A percentile compares a stretch with the other conserved stretches of the same genome.
These are phyloP conservation scores for Alcedo atthis DNA, from an alignment of 2,797 vertebrate species.

Conservation along the genomic window DNA sequence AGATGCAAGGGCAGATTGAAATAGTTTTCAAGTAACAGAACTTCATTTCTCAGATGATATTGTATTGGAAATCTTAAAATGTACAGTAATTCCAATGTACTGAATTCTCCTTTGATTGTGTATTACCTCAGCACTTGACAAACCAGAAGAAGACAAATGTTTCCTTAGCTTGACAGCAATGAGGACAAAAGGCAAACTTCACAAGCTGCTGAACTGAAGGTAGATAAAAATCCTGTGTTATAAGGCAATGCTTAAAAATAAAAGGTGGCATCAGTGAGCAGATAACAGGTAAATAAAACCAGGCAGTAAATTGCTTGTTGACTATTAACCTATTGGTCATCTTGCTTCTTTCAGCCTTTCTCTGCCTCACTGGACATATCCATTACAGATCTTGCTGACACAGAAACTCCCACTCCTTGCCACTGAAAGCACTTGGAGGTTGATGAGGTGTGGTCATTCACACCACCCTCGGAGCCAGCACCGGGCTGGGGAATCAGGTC, in stretches of 20 bases:
- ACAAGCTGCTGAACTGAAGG: background rate
- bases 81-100: background rate
- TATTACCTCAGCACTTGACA: background rate
- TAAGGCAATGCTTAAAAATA: background rate
- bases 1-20: background rate
- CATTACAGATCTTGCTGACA: background rate
- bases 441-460: background rate
- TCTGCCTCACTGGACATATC: background rate
- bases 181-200: background rate
- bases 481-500: background rate
- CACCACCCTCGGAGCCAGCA: background rate
- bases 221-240: background rate
- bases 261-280: background rate
- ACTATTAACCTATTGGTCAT: background rate
- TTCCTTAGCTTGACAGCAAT: background rate
- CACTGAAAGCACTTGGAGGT: background rate
- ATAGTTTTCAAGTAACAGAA: background rate
- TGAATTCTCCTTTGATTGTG: background rate
- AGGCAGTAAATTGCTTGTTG: background rate
- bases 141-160: background rate
- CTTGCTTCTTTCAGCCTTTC: background rate
- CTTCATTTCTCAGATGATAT: background rate
- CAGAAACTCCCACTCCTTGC: background rate
- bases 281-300: background rate
- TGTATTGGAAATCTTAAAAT: background rate